These are phyloP conservation scores for Caranx melampygus DNA, from an alignment of 2,113 vertebrate genomes.

Conservation along the genomic window DNA sequence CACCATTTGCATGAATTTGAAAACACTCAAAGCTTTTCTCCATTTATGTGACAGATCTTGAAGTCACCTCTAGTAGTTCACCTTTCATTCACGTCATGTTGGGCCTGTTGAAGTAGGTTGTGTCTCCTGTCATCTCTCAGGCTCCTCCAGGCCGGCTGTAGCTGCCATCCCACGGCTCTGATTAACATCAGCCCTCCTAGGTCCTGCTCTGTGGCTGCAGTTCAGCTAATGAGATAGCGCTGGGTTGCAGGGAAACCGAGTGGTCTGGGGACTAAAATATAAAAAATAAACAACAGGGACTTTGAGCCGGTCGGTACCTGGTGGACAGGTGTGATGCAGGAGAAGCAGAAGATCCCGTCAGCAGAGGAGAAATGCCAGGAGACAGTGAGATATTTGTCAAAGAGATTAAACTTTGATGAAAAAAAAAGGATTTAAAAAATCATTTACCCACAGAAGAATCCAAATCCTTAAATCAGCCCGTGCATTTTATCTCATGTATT, in stretches of 20 bases:
- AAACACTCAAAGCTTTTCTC: too few relatives aligned
- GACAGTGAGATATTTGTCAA: slow-evolving; percentile 27
- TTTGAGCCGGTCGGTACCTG: slow-evolving; percentile 35
- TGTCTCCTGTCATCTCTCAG: slow-evolving; percentile 54
- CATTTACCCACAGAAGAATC: slow-evolving; percentile 30
- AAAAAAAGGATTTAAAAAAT: slow-evolving; percentile 14
- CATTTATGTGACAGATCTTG: slow-evolving; percentile 16
- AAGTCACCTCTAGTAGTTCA: slow-evolving; percentile 46
- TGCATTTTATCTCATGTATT: slow-evolving; percentile 53
- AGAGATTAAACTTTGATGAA: slow-evolving; percentile 36
- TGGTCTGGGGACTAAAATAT: slow-evolving; percentile 23
- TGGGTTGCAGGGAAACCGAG: slow-evolving; percentile 55
- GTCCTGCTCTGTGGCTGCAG: slow-evolving; percentile 36
- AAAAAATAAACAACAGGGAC: slow-evolving; percentile 37
- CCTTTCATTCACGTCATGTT: slow-evolving; percentile 26
- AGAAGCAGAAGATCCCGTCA: slow-evolving; percentile 49
- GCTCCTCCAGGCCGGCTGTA: slow-evolving; percentile 42
- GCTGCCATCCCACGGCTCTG: slow-evolving; percentile 62
- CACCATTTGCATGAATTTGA: not conserved
- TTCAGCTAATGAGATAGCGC: slow-evolving; percentile 66
- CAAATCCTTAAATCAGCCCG: slow-evolving; percentile 55
- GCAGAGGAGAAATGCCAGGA: slow-evolving; percentile 30
- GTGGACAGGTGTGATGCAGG: slow-evolving; percentile 37
- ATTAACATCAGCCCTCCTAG: slow-evolving; percentile 64
- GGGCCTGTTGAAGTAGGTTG: slow-evolving; percentile 31